Conservation (phyloP, 2,113 vertebrate genomes). For the Chionomys nivalis region DNA sequence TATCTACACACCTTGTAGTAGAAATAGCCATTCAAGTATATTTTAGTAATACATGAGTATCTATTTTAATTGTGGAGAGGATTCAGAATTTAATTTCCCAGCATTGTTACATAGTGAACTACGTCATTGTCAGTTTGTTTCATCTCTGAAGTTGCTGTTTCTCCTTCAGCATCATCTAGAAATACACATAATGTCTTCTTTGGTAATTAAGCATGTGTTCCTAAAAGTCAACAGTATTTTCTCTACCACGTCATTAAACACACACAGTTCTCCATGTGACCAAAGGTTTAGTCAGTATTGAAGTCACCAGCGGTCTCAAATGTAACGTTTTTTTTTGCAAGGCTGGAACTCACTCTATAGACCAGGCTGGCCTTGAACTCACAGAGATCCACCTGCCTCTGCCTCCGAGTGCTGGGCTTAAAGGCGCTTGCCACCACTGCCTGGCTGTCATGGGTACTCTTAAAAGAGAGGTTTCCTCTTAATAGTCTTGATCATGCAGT, state of each 20-base stretch:
- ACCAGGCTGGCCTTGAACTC: too few relatives aligned
- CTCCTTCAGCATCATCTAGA: background rate
- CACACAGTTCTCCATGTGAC: background rate
- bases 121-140: background rate
- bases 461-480: background rate
- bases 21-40: constrained; percentile 28
- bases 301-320: background rate
- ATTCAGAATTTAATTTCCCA: background rate
- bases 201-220: background rate
- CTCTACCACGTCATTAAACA: background rate
- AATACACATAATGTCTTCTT: background rate
- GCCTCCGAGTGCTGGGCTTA: too few relatives aligned
- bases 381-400: too few relatives aligned
- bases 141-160: background rate
- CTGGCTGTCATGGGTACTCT: too few relatives aligned
- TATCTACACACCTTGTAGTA: background rate
- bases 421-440: too few relatives aligned
- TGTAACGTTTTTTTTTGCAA: background rate
- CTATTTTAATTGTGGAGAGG: constrained; percentile 34
- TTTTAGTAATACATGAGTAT: constrained; percentile 32
- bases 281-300: background rate
- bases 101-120: background rate
- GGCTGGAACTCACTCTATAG: background rate
- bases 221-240: background rate
- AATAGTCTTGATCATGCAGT: background rate